Conservation (phyloP, 2,797 vertebrate genomes). For the Macropodus opercularis region DNA sequence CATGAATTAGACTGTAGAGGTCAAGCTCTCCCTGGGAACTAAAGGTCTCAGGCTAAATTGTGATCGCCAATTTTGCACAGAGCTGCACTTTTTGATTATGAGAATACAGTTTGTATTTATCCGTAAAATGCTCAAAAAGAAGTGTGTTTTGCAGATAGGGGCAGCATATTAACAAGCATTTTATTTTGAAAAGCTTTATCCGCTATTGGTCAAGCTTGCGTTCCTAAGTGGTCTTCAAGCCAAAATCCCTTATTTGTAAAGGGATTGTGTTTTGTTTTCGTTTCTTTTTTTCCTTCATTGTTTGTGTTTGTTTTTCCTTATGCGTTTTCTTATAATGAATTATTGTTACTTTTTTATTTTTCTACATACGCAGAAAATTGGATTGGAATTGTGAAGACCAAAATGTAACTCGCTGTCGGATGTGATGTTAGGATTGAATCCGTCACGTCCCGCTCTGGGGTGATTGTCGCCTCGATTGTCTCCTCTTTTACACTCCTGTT, state of each 20-base stretch:
- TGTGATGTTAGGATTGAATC: conserved; percentile 80
- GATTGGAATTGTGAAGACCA: conserved; percentile 75
- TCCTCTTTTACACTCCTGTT: conserved; percentile 44
- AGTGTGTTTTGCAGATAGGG: conserved; percentile 50
- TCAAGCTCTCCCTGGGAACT: conserved; percentile 88
- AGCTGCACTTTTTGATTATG: conserved; percentile 92
- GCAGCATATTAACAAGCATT: conserved; percentile 55
- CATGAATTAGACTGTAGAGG: conserved; percentile 84
- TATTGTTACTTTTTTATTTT: conserved; percentile 44
- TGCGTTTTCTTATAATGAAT: conserved; percentile 54
- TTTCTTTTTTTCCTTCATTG: conserved; percentile 36
- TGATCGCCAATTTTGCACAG: conserved; percentile 96
- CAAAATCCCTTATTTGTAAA: conserved; percentile 79
- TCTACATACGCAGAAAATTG: conserved; percentile 59
- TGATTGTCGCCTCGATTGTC: conserved; percentile 38
- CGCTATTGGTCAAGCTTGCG: conserved; percentile 56
- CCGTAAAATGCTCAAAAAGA: conserved; percentile 68
- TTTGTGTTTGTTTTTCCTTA: conserved; percentile 55
- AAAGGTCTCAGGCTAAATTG: conserved; percentile 96
- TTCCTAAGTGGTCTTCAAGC: conserved; percentile 78
- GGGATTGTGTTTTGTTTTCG: conserved; percentile 63
- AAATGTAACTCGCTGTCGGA: conserved; percentile 62
- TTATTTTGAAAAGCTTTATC: conserved; percentile 73
- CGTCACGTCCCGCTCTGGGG: conserved; percentile 66
- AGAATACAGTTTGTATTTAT: conserved; percentile 82